Base-by-base conservation (phyloP, 2,888 invertebrate genomes). In the Cetonia aurata region DNA sequence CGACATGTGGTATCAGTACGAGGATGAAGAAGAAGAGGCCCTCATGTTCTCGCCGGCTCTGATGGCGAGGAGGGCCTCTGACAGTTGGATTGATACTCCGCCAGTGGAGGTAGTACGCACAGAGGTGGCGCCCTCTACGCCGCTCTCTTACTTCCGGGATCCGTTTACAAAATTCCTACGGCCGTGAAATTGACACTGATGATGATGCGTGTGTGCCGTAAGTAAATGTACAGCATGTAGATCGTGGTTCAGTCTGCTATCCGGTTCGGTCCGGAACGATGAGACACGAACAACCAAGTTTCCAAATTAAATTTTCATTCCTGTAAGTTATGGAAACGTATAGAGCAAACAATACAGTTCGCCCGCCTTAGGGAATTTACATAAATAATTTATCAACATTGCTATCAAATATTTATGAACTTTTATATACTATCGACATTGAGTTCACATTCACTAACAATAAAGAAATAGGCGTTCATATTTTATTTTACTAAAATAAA, bases 51-150 rank as follows among this genome's bases (percentile, higher is more conserved):
- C 95, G 79, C 95, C 95, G 75, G 95, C 95, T 72, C 88, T 95
- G 75, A 89, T 95, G 86, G 95, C 95, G 72, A 87, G 95, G 75
- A 87, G 95, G 76, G 95, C 95, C 60, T 94, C 94, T 17, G 95
- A 95, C 84, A 94, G 94, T 83, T 95, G 95, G 95, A 95, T 95
- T 78, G 92, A 93, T 80, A 92, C 94, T 76, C 94, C 94, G 83
- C 94, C 94, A 62, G 90, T 92, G 72, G 94, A 95, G 94, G 95
- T 94, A 90, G 81, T 79, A 25, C 31, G 81, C 79, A 13, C 31
- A 33, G 25, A 19, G 44, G 19, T 41, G 12, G 13, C 42, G 33
- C 25, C n/a, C 8, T 37, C 55, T 37, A 37, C 6, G 33, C 19
- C 52, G 50, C 37, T 37, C 15, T 50, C 37, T 10, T 10, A 15